phyloP scores from a whole-genome alignment of 2,797 vertebrate genomes.

The Acrossocheilus wenchowensis region DNA sequence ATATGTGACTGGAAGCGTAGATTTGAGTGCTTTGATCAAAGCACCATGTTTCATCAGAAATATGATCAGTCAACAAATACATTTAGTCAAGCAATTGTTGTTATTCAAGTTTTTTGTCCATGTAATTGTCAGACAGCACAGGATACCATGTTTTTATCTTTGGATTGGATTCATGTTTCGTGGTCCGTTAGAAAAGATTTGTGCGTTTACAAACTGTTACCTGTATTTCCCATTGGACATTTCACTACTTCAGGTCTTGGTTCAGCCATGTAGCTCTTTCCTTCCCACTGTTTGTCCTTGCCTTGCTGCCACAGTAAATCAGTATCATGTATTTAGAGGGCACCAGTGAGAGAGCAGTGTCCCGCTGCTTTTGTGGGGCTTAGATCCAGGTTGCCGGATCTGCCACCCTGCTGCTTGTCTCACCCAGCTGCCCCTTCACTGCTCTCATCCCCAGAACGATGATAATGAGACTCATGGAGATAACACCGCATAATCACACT shows the following conservation, averaged over 20 bases:
- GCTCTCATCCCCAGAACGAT: constrained; percentile 6
- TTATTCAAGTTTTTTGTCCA: constrained; percentile 9
- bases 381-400: constrained; percentile 38
- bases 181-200: neutral
- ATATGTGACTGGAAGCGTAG: constrained; percentile 60
- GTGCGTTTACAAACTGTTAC: constrained; percentile 13
- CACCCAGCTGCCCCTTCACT: constrained; percentile 29
- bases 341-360: constrained; percentile 28
- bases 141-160: neutral
- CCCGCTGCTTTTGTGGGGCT: constrained; percentile 42
- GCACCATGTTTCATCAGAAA: constrained; percentile 52
- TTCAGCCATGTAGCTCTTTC: constrained; percentile 12
- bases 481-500: constrained; percentile 45
- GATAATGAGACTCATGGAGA: constrained; percentile 36
- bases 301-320: constrained; percentile 35
- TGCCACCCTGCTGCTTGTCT: constrained; percentile 32
- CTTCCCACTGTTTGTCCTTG: constrained; percentile 26
- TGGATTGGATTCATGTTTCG: neutral
- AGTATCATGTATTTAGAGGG: constrained; percentile 38
- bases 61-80: constrained; percentile 18
- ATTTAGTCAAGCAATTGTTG: neutral
- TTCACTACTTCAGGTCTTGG: constrained; percentile 8
- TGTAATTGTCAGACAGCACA: neutral
- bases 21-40: constrained; percentile 77
- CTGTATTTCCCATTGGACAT: neutral